phyloP scores from a whole-genome alignment of 2,113 vertebrate genomes.

The Xenopus laevis region DNA sequence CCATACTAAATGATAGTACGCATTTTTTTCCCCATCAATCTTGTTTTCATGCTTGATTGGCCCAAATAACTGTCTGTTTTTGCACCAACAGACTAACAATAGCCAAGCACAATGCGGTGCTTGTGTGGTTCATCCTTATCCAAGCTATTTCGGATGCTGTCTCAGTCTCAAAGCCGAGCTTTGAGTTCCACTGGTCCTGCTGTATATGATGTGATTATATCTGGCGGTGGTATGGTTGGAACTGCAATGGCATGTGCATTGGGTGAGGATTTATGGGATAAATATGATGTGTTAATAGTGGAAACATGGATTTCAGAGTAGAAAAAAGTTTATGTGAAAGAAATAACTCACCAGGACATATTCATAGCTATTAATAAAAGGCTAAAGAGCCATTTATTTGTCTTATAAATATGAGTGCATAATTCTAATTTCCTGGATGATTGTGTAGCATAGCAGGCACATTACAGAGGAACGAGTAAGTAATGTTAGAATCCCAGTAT shows the following conservation, averaged over 20 bases:
- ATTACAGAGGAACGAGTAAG: too few species aligned
- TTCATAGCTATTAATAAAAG: too few species aligned
- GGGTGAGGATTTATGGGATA: slow-evolving; percentile 67
- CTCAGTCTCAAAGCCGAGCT: rapidly evolving
- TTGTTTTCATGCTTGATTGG: neutral
- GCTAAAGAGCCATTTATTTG: too few species aligned
- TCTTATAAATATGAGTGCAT: too few species aligned
- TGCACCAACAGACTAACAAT: neutral
- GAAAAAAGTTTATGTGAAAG: too few species aligned
- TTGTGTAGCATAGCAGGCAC: too few species aligned
- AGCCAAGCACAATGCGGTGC: neutral
- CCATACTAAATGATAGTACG: too few species aligned
- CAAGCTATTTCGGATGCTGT: rapidly evolving
- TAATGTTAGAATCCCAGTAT: too few species aligned
- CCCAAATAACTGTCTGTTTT: neutral
- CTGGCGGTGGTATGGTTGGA: slow-evolving; percentile 94
- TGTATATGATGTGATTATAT: slow-evolving; percentile 89
- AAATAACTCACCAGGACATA: too few species aligned
- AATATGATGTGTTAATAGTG: neutral
- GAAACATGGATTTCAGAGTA: neutral
- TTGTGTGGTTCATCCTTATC: neutral
- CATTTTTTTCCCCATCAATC: too few species aligned
- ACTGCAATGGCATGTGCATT: slow-evolving; percentile 90
- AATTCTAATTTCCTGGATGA: too few species aligned
- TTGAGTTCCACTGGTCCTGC: slow-evolving; percentile 43